Base-by-base conservation (phyloP, 1,140 invertebrate genomes). In the Ceratosolen fusciceps region DNA sequence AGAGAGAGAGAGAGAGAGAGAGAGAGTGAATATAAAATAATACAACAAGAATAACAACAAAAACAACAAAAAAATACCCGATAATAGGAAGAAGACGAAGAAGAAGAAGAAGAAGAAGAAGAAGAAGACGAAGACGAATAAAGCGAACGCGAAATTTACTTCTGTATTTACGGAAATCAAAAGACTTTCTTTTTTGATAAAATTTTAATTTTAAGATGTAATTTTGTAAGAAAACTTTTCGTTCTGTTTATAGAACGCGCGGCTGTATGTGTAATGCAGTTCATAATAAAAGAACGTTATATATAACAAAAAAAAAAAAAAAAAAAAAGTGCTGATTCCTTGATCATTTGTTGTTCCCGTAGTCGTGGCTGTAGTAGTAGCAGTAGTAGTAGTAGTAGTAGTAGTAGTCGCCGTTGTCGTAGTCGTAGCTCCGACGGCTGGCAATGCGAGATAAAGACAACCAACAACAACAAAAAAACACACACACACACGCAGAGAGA, bases 271-370 rank as follows among this genome's bases (percentile, higher is more conserved):
- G 58, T 26, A 71, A 71, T 65, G 39, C 79, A 76, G 79, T 71
- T 80, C 34, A 73, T 80, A 75, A 80, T 74, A 74, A 80, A 79
- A 79, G 71, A 75, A n/a, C 75, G 78, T 80, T 80, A 80, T 26
- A n/a, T n/a, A n/a, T 43, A 43, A 43, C 39, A 80, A 75, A 29
- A 80, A 43, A 12, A 12, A 43, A 7, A 43, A 43, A n/a, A n/a
- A n/a, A n/a, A n/a, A n/a, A n/a, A n/a, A n/a, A n/a, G n/a, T n/a
- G n/a, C n/a, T n/a, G n/a, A n/a, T n/a, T n/a, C n/a, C n/a, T n/a
- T n/a, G n/a, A n/a, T n/a, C n/a, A n/a, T n/a, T n/a, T n/a, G n/a
- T n/a, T n/a, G n/a, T n/a, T n/a, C n/a, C n/a, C 37, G 34, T 37
- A 19, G 19, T 47, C 16, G 16, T 10, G 19, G 19, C 34, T 62